Conservation (phyloP, 2,888 invertebrate genomes). For the Drosophila phalerata region DNA sequence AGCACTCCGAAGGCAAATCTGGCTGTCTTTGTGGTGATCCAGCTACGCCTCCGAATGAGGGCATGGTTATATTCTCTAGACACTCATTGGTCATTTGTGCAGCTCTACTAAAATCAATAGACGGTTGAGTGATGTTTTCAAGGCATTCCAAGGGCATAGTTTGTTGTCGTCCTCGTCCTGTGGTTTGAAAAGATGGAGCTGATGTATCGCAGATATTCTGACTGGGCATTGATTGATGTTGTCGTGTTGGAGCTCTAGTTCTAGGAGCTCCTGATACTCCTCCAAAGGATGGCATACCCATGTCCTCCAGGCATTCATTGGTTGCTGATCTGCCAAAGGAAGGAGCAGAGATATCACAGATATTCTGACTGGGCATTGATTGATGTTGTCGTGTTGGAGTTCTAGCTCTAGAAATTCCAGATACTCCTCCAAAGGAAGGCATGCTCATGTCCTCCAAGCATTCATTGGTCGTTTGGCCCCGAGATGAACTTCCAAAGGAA, state of each 20-base stretch:
- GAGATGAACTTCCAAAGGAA: background rate
- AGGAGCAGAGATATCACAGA: slow-evolving; percentile 8
- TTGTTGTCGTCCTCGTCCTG: background rate
- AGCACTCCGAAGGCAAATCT: slow-evolving; percentile 3
- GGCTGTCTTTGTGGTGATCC: background rate
- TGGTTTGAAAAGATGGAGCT: background rate
- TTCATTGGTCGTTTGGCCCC: background rate
- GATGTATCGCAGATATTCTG: slow-evolving; percentile 6
- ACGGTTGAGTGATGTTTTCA: slow-evolving; percentile 19
- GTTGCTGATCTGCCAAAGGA: background rate
- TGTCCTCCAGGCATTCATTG: slow-evolving; percentile 25
- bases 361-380: slow-evolving; percentile 1
- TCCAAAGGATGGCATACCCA: slow-evolving; percentile 35
- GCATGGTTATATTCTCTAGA: slow-evolving; percentile 4
- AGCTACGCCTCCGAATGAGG: background rate
- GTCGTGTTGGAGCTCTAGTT: background rate
- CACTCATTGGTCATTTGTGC: background rate
- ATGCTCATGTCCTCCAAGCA: slow-evolving; percentile 25
- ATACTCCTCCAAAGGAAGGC: slow-evolving; percentile 18
- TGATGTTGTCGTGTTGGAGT: background rate
- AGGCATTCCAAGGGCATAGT: slow-evolving; percentile 2
- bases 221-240: slow-evolving; percentile 3
- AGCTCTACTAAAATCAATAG: slow-evolving; percentile 1
- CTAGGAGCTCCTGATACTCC: slow-evolving; percentile 19
- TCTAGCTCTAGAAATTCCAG: background rate